Evolutionary conservation across 2,113 vertebrate genomes (phyloP).

Genomic region (Chaetura pelagica): DNA sequence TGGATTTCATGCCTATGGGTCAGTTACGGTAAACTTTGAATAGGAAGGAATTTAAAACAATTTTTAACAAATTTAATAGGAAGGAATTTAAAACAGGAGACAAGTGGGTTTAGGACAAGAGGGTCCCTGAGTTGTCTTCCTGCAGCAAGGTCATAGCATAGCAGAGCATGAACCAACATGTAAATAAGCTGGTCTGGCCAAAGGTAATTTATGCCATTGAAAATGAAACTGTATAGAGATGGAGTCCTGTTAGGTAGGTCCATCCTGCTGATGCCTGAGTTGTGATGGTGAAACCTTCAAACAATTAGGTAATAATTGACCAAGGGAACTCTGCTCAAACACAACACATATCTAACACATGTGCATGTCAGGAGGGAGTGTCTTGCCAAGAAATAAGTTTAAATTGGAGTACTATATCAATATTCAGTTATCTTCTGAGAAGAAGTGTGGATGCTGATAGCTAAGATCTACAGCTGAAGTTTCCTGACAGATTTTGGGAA

Average conservation of each 20-base stretch:
- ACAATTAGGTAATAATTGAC: not conserved
- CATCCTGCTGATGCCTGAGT: not conserved
- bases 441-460: rapidly evolving
- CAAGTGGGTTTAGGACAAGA: not conserved
- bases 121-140: not conserved
- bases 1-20: not conserved
- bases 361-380: not conserved
- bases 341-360: not conserved
- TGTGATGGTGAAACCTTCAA: not conserved
- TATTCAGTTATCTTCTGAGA: not conserved
- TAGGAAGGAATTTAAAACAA: not conserved
- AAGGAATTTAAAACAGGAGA: not conserved
- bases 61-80: too few relatives aligned
- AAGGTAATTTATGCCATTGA: not conserved
- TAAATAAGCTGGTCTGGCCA: not conserved
- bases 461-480: not conserved
- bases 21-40: not conserved
- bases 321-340: not conserved
- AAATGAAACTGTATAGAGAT: not conserved
- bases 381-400: not conserved
- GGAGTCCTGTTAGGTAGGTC: not conserved
- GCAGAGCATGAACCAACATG: not conserved
- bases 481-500: not conserved
- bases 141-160: not conserved
- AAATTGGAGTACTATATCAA: not conserved